Base-by-base conservation (phyloP, 2,888 invertebrate species). In the Dorcus hopei region DNA sequence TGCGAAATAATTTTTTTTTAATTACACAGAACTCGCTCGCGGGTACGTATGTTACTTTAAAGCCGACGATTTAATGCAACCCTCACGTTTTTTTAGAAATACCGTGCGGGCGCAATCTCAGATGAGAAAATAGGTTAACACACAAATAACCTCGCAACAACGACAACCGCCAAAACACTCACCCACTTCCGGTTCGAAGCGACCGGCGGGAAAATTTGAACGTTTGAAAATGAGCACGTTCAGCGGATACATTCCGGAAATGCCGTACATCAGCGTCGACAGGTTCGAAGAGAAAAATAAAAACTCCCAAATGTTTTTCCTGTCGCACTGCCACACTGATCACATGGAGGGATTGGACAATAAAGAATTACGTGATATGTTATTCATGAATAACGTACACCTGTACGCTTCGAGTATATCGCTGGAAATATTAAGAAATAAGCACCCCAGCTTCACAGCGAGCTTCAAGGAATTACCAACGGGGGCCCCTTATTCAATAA, bases 311-410 rank as follows among this genome's bases (percentile, higher is more conserved):
- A 81, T 81, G 0, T 88, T 83, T 72, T 87, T 89, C 69, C 70
- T 89, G 4, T 87, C 87, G 38, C 88, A 89, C 67, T 87, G 83
- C 62, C 89, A 89, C 64, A 65, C 69, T 0, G 88, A 88, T 71
- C 89, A 89, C 66, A 85, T 83, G 68, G 54, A 69, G 3, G 88
- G 88, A 0, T 67, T 88, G n/a, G 16, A 59, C 38, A n/a, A 58
- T 33, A 1, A 19, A 11, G 2, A 50, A 5, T 80, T 82, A 68
- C 74, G 76, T 61, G 42, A 67, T 9, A 55, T 63, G 42, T 68
- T 80, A 45, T 50, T 60, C 38, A 47, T 52, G 51, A 61, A 64
- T 14, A 65, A 69, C 57, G 58, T 64, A 1, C 72, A 61, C 63
- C 56, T 79, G 4, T 79, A 78, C 64, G 67, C 70, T 4, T 76